Base-by-base conservation (phyloP, 2,113 vertebrate genomes). In the Pachyramphus minor region DNA sequence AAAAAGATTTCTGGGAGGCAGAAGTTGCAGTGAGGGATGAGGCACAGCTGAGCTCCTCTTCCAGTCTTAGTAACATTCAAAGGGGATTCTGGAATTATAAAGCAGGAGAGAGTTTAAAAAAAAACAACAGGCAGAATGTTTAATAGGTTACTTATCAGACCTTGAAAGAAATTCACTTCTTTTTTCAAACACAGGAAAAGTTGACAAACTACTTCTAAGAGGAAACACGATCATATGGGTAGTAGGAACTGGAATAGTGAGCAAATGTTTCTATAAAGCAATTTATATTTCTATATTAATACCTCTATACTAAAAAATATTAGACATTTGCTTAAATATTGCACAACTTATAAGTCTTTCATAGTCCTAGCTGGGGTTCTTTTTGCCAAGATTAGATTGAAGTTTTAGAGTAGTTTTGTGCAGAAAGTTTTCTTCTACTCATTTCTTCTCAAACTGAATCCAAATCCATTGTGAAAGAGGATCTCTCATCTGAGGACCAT, bases 381-480 rank as follows among this genome's bases (percentile, higher is more conserved):
- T 67, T 64, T 13, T 25, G 24, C 35, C 23, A 42, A 8, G 19
- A 22, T 9, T 5, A 25, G 2, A 1, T 5, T 1, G 14, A 10
- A 39, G 5, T 17, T 81, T 79, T 21, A 30, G 27, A 23, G 37
- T 11, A 2, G 27, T 21, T 66, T 73, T 58, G 25, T 33, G 49
- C 63, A 84, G 9, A 72, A 83, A 71, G 15, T 50, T 64, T 37
- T n/a, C 21, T 12, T 52, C 15, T 2, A 30, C 5, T 56, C 56
- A 8, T 35, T 89, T 45, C 18, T 58, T 25, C 23, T 25, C 3
- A 2, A 8, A 19, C 12, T 13, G 19, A 67, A 79, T 2, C 10
- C 39, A 64, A 87, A n/a, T 2, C 20, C 1, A 1, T 0, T 5
- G 14, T 21, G 49, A 50, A 64, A 10, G 2, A 33, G 30, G 20